A percentile compares a stretch with the other conserved stretches of the same genome.
These are phyloP conservation scores for Oryzias curvinotus DNA, from an alignment of 2,113 vertebrate genomes.

Conservation along the genomic window DNA sequence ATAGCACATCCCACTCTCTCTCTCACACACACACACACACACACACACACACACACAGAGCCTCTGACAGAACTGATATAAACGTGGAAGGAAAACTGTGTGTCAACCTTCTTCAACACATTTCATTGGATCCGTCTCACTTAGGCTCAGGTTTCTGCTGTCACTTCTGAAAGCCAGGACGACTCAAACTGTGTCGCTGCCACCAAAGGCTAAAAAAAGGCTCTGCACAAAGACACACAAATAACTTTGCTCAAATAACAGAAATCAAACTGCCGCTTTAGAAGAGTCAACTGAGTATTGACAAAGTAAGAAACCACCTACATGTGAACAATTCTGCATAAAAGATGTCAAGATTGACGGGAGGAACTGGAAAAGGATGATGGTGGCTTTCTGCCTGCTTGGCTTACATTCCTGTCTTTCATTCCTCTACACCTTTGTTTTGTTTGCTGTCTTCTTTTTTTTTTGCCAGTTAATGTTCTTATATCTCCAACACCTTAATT, in stretches of 20 bases:
- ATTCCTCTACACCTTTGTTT: neutral
- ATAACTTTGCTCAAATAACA: slow-evolving; percentile 19
- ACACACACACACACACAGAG: slow-evolving; percentile 13
- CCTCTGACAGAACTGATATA: slow-evolving; percentile 10
- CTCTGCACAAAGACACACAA: slow-evolving; percentile 7
- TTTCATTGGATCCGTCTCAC: slow-evolving; percentile 15
- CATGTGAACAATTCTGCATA: slow-evolving; percentile 32
- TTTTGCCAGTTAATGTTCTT: neutral
- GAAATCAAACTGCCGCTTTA: slow-evolving; percentile 38
- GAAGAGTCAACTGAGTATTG: slow-evolving; percentile 29
- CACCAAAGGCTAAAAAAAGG: slow-evolving; percentile 22
- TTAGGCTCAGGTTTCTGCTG: slow-evolving; percentile 17
- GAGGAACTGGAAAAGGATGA: slow-evolving; percentile 53
- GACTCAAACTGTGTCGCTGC: slow-evolving; percentile 37
- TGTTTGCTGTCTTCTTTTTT: slow-evolving; percentile 9
- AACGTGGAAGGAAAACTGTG: slow-evolving; percentile 4
- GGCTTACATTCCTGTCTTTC: slow-evolving; percentile 26
- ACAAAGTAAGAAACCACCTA: slow-evolving; percentile 50
- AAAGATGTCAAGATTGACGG: slow-evolving; percentile 59
- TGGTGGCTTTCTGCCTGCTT: slow-evolving; percentile 36
- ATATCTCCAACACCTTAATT: slow-evolving; percentile 19
- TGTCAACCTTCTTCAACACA: slow-evolving; percentile 6
- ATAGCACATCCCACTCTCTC: too few species aligned
- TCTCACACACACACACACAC: slow-evolving; percentile 8
- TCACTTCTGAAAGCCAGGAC: slow-evolving; percentile 28